Evolutionary conservation across 2,113 vertebrate species (phyloP), one percentile per base, ranked within the genome.

Genomic region (Callocephalon fimbriatum): DNA sequence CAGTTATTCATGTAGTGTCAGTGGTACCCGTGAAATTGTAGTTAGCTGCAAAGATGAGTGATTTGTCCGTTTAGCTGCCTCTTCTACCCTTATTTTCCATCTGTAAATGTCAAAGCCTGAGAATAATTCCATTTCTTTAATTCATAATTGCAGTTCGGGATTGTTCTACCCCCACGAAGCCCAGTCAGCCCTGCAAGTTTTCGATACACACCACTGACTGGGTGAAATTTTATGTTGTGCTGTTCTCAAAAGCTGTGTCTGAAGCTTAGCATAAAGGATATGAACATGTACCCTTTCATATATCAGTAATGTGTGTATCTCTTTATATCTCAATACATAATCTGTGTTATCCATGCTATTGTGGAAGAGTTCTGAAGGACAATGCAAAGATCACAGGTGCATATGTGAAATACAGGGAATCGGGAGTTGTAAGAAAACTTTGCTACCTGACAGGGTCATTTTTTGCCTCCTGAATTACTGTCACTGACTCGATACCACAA

Each of bases 401-500:
- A 16, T 1, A 0, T 27, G 76, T 93, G 80, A 67, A 78, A 59
- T 62, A 31, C 2, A 5, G 56, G 18, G 35, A 74, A 59, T 25
- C 15, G 7, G 63, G 76, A 75, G 44, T 2, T 91, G 35, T 65
- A 71, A 93, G 83, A 61, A 83, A 91, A 84, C 80, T 95, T 94
- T 77, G 29, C 72, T 67, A 27, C 48, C 47, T 93, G 51, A 31
- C 44, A 78, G 65, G 21, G 68, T 81, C 23, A 16, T 84, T 81
- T 94, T 95, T 87, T 54, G 56, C 84, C 73, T 92, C 70, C 74
- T 91, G 77, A 84, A 59, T 93, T 93, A 65, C 70, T 91, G 68
- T 89, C 66, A 10, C 65, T 72, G 75, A 50, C 62, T 91, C 1
- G 0, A 38, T 61, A 40, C 35, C 56, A 89, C 65, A 84, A 94